phyloP scores from a whole-genome alignment of 2,888 invertebrate genomes.

The Coenonympha arcania region DNA sequence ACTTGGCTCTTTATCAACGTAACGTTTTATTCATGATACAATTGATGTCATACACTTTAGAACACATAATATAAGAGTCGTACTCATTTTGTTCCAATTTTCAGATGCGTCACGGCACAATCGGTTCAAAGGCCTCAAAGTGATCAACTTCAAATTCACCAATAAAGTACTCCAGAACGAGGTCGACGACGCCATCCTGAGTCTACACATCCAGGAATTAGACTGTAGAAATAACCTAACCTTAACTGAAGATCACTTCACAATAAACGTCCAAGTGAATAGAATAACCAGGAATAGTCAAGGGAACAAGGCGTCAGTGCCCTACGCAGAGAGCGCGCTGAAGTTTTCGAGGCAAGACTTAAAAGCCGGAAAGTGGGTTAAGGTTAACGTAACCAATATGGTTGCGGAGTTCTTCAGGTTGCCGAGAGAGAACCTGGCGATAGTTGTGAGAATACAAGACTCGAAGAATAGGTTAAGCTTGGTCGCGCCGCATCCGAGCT shows the following conservation, averaged over 20 bases:
- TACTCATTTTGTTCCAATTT: no score
- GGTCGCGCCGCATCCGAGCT: conserved; percentile 80
- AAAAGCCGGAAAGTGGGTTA: conserved; percentile 79
- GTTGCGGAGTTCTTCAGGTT: conserved; percentile 84
- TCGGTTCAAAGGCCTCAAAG: conserved; percentile 78
- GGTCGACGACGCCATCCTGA: conserved; percentile 80
- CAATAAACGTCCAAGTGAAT: conserved; percentile 57
- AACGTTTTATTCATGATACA: neutral
- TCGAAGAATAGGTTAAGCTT: conserved; percentile 76
- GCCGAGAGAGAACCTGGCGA: conserved; percentile 82
- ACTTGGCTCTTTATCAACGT: conserved; percentile 12
- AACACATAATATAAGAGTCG: no score
- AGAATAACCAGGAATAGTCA: conserved; percentile 60
- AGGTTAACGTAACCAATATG: conserved; percentile 82
- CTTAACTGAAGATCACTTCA: conserved; percentile 51
- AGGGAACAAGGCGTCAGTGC: conserved; percentile 58
- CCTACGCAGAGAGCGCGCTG: conserved; percentile 54
- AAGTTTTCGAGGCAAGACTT: conserved; percentile 69
- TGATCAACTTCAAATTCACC: conserved; percentile 81
- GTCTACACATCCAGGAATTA: conserved; percentile 76
- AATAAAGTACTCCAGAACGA: conserved; percentile 80
- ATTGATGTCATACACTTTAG: no score
- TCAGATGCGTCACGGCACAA: conserved; percentile 80
- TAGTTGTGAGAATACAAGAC: conserved; percentile 81
- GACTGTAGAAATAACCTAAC: conserved; percentile 51